Conservation (phyloP, 2,797 vertebrate genomes). For the Salmo trutta region DNA sequence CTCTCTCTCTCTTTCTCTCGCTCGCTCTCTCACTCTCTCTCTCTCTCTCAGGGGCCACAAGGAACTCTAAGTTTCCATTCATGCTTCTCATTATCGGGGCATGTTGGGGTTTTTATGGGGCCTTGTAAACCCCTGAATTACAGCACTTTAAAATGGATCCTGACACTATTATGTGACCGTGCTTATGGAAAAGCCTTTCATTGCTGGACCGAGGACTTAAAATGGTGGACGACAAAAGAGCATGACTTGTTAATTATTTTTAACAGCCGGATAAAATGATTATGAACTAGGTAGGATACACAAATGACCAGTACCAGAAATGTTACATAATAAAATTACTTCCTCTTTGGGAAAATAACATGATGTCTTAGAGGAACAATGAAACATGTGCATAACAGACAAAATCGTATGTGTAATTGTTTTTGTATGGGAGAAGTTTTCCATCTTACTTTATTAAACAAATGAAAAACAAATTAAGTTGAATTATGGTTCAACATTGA, state of each 20-base stretch:
- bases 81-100: constrained; percentile 76
- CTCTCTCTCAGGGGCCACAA: constrained; percentile 48
- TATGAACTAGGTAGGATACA: constrained; percentile 77
- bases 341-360: constrained; percentile 45
- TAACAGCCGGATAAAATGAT: constrained; percentile 80
- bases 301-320: constrained; percentile 60
- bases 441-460: constrained; percentile 12
- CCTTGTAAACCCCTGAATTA: constrained; percentile 82
- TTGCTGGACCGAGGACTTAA: constrained; percentile 68
- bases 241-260: constrained; percentile 83
- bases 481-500: constrained; percentile 2
- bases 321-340: constrained; percentile 53
- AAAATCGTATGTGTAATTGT: neutral
- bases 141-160: constrained; percentile 81
- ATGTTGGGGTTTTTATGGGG: constrained; percentile 82
- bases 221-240: constrained; percentile 77
- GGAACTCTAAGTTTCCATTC: constrained; percentile 77
- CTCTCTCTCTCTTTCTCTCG: constrained; percentile 11
- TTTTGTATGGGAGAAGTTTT: neutral
- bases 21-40: constrained; percentile 26
- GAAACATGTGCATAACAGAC: constrained; percentile 5
- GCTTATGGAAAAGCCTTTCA: constrained; percentile 76
- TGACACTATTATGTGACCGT: constrained; percentile 78
- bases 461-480: neutral
- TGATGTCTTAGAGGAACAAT: constrained; percentile 38